Percentiles rank a stretch among this genome's conserved stretches.
Conservation (phyloP, 1,140 invertebrate species). For the Rhyzopertha dominica region DNA sequence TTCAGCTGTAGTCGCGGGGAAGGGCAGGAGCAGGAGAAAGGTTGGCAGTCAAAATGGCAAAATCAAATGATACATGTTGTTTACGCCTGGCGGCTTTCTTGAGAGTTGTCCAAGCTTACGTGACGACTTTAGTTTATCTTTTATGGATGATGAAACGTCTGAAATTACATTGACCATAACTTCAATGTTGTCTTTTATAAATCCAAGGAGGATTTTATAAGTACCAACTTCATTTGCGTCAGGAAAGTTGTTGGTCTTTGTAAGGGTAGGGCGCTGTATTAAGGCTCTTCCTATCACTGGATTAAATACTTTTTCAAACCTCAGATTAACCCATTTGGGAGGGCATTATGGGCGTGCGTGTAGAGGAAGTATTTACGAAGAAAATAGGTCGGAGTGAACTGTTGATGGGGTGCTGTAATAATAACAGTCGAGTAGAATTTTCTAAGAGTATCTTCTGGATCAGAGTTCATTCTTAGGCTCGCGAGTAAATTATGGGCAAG, state of each 20-base stretch:
- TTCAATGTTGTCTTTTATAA: slow-evolving; percentile 1
- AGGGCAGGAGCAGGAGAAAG: neutral
- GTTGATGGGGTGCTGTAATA: neutral
- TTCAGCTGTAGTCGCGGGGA: neutral
- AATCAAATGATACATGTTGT: slow-evolving; percentile 2
- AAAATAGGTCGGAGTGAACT: neutral
- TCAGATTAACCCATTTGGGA: neutral
- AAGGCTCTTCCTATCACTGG: slow-evolving; percentile 5
- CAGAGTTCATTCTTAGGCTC: neutral
- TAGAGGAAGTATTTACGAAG: neutral
- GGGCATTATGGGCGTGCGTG: neutral
- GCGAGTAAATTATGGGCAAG: slow-evolving; percentile 2
- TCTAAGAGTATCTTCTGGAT: neutral
- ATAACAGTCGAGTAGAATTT: neutral
- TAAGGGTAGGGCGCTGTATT: slow-evolving; percentile 1
- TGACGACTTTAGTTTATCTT: neutral
- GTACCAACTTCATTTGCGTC: neutral
- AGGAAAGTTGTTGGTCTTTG: neutral
- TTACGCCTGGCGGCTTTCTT: neutral
- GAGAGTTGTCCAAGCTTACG: slow-evolving; percentile 2
- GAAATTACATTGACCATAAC: neutral
- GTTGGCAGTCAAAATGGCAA: slow-evolving; percentile 1
- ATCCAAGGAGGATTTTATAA: neutral
- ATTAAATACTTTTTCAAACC: slow-evolving; percentile 4
- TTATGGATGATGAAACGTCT: neutral